Percentiles rank a stretch among this genome's conserved stretches.
phyloP scores from a whole-genome alignment of 2,113 vertebrate genomes.

The Dinomys branickii region DNA sequence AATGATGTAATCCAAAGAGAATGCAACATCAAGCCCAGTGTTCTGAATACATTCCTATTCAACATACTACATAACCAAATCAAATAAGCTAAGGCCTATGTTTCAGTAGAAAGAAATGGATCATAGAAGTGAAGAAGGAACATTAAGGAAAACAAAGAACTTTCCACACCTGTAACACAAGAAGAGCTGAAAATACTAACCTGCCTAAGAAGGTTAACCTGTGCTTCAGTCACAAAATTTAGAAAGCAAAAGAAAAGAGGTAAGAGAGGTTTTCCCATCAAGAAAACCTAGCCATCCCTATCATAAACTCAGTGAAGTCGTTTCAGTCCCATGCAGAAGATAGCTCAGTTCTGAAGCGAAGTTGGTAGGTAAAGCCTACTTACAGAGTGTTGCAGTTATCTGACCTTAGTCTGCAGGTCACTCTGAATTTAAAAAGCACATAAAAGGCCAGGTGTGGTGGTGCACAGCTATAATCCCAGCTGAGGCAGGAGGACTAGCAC shows the following conservation, averaged over 20 bases:
- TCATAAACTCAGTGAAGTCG: neutral
- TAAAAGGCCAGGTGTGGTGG: neutral
- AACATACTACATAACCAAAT: neutral
- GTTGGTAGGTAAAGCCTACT: neutral
- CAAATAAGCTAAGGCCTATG: neutral
- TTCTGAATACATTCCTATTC: neutral
- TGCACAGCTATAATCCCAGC: neutral
- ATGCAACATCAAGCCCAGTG: too few relatives aligned
- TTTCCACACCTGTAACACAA: neutral
- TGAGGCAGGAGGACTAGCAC: neutral
- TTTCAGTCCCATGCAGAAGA: neutral
- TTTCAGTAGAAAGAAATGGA: neutral
- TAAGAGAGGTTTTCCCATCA: neutral
- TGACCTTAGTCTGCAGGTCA: neutral
- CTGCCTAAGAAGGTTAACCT: neutral
- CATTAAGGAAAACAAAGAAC: neutral
- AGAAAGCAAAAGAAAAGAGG: conserved; percentile 27
- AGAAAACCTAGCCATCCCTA: neutral
- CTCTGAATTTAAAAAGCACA: conserved; percentile 18
- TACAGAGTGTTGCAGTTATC: neutral
- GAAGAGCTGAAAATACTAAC: neutral
- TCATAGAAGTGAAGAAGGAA: too few relatives aligned
- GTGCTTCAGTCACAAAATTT: neutral
- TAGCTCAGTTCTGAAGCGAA: neutral
- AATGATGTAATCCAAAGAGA: neutral